These are phyloP conservation scores for Chascanopsetta lugubris DNA, from an alignment of 2,113 vertebrate species.

Conservation along the genomic window DNA sequence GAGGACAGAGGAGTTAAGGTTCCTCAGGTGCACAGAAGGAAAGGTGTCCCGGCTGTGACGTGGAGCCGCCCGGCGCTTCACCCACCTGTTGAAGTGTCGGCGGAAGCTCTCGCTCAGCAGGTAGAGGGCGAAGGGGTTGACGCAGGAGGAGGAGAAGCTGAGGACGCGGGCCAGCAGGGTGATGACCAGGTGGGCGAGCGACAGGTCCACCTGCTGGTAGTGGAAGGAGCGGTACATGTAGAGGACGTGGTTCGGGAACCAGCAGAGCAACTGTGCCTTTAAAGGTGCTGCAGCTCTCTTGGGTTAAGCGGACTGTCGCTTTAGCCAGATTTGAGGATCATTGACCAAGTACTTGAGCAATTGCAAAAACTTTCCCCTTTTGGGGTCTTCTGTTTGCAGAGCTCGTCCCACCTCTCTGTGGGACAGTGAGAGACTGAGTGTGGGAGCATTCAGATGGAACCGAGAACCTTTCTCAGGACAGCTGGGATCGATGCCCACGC, in stretches of 20 bases:
- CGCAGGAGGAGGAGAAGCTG: conserved; percentile 93
- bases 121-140: conserved; percentile 94
- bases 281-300: too few relatives aligned
- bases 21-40: not conserved
- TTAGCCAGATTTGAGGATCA: not conserved
- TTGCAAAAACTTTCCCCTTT: not conserved
- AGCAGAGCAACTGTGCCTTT: too few relatives aligned
- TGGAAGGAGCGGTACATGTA: conserved; percentile 95
- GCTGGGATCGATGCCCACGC: conserved; percentile 34
- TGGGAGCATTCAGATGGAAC: conserved; percentile 44
- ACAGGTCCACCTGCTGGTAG: conserved; percentile 87
- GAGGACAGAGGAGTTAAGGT: not conserved
- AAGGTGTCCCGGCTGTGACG: not conserved
- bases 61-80: not conserved
- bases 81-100: conserved; percentile 87
- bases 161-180: conserved; percentile 89
- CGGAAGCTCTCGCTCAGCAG: conserved; percentile 93
- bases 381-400: not conserved
- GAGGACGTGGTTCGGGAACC: conserved; percentile 93
- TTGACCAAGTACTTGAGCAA: not conserved
- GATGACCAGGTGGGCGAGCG: conserved; percentile 86
- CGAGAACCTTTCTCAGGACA: conserved; percentile 43
- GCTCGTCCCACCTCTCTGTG: not conserved
- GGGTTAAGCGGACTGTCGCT: too few relatives aligned
- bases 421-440: conserved; percentile 13